Percentiles rank a stretch among this genome's conserved stretches.
Evolutionary conservation across 1,140 invertebrate genomes (phyloP).

Genomic region (Camponotus floridanus): DNA sequence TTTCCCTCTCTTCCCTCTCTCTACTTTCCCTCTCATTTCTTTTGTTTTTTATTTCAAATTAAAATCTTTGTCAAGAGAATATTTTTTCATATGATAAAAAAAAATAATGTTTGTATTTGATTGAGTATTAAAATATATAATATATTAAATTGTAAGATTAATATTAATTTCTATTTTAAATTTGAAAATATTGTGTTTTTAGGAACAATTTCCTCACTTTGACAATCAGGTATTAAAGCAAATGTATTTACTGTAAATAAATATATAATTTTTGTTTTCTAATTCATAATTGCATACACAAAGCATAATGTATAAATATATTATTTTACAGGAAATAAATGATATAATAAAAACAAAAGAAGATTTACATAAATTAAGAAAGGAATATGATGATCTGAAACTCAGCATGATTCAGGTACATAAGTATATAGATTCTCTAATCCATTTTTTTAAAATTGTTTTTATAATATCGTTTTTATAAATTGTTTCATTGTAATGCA

Average conservation of each 20-base stretch:
- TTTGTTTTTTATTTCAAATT: slow-evolving; percentile 16
- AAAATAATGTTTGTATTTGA: neutral
- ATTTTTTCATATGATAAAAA: neutral
- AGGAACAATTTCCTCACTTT: slow-evolving; percentile 32
- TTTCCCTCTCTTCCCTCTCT: too few species aligned
- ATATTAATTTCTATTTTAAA: neutral
- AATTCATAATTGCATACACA: neutral
- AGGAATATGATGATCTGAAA: slow-evolving; percentile 79
- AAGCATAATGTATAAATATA: too few species aligned
- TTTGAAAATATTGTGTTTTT: neutral
- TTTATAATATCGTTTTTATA: too few species aligned
- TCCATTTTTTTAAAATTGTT: slow-evolving; percentile 29
- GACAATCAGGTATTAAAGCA: slow-evolving; percentile 52
- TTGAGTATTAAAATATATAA: slow-evolving; percentile 1
- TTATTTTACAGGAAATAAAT: slow-evolving; percentile 72
- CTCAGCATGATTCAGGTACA: slow-evolving; percentile 69
- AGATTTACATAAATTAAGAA: slow-evolving; percentile 77
- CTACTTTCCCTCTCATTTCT: too few species aligned
- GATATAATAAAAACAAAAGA: slow-evolving; percentile 76
- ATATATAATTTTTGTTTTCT: neutral
- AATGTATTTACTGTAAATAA: neutral
- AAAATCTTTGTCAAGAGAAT: neutral
- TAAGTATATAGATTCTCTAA: slow-evolving; percentile 20
- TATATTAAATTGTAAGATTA: slow-evolving; percentile 4
- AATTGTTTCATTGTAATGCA: slow-evolving; percentile 15